Base-by-base conservation (phyloP, 2,888 invertebrate species). In the Scaptomyza flava region DNA sequence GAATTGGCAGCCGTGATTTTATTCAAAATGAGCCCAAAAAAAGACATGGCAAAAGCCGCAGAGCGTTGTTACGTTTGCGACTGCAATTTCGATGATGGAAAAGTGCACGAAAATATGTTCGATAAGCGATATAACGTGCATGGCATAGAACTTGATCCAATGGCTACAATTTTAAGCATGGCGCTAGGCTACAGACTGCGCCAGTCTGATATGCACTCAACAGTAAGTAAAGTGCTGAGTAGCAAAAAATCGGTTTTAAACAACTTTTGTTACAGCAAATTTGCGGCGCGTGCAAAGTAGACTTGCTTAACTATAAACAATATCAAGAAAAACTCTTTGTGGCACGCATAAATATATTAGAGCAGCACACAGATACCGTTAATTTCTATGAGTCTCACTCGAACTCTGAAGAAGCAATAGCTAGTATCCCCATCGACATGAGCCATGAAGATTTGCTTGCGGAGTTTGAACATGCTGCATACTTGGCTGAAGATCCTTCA, bases 261-360 rank as follows among this genome's bases (percentile, higher is more conserved):
- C 12, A 9, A 6, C 8, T 6, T 3, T 23, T 33, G 8, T 52
- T 36, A 30, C 59, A 89, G 89, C 61, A 78, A 6, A 50, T 89
- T 30, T 89, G 89, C 50, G 71, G 76, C 67, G 51, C 60, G 1
- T 89, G 89, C 47, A 89, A 86, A 52, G 70, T 63, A 3, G 72
- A 56, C 23, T 56, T 86, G 9, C 47, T 86, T 20, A 80, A 87
- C 41, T 81, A 68, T 56, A 86, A 87, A 42, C 74, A 54, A 1
- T 20, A 86, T 9, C 77, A 75, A 6, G 66, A 63, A 30, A 60
- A 72, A 6, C 61, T 81, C 45, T 33, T 23, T 0, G 57, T 70
- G 14, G 12, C 76, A 33, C 70, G 81, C 0, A 52, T 50, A 7
- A 67, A 75, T 34, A 81, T 89, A 43, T 42, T 66, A 6, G 53